phyloP scores from a whole-genome alignment of 2,113 vertebrate genomes.

The Hemibagrus wyckioides region DNA sequence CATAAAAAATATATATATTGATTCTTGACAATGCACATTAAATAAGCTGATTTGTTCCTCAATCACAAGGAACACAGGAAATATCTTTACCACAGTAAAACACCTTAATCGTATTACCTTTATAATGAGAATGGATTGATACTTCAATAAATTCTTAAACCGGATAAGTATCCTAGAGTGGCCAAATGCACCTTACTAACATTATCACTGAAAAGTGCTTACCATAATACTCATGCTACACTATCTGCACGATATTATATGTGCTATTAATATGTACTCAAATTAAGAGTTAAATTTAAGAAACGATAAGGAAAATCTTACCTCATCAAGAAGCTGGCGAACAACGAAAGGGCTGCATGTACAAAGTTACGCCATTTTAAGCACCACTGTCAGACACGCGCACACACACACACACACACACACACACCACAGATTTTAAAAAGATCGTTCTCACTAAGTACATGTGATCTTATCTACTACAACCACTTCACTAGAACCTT shows the following conservation, averaged over 20 bases:
- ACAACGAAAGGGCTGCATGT: constrained; percentile 20
- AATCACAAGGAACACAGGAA: neutral
- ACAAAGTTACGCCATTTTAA: constrained; percentile 48
- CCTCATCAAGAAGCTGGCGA: constrained; percentile 33
- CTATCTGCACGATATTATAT: neutral
- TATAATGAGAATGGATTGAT: neutral
- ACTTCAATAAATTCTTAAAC: neutral
- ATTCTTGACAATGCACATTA: neutral
- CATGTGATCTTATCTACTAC: neutral
- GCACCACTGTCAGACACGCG: constrained; percentile 44
- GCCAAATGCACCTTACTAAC: neutral
- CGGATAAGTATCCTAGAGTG: neutral
- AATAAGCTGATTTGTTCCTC: neutral
- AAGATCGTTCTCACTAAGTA: constrained; percentile 20
- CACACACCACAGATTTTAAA: constrained; percentile 8
- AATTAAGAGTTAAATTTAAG: neutral
- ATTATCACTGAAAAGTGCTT: neutral
- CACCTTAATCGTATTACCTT: neutral
- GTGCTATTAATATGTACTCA: neutral
- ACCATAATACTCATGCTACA: neutral
- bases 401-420: constrained; percentile 27
- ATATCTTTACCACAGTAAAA: neutral
- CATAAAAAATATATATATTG: constrained; percentile 3
- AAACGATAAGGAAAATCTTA: constrained; percentile 32
- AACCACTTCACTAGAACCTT: neutral